These are phyloP conservation scores for Agonopterix alstromeriana DNA, from an alignment of 2,888 invertebrate genomes.

Conservation along the genomic window DNA sequence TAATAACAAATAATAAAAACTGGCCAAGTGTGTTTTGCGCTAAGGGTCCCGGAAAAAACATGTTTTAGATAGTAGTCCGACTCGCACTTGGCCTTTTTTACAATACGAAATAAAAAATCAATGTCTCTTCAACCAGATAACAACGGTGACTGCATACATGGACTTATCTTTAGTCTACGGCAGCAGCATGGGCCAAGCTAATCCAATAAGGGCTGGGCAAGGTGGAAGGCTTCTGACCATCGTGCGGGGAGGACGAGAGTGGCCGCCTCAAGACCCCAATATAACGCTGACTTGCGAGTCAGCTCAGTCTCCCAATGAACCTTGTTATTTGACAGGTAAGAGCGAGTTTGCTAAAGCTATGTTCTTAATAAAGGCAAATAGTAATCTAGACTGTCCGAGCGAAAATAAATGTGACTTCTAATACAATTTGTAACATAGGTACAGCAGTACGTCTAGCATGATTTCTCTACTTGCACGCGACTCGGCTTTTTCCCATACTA, in stretches of 20 bases:
- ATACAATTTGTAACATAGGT: no score
- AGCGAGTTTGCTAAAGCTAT: background rate
- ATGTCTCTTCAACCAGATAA: slow-evolving; percentile 57
- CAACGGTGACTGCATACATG: slow-evolving; percentile 83
- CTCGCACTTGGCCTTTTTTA: no score
- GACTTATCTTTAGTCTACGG: slow-evolving; percentile 91
- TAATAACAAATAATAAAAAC: no score
- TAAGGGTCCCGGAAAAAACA: no score
- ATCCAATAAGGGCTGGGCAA: slow-evolving; percentile 79
- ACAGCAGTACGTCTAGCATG: no score
- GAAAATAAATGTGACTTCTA: no score
- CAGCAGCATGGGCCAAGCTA: slow-evolving; percentile 79
- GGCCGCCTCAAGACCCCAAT: slow-evolving; percentile 83
- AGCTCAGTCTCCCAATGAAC: slow-evolving; percentile 78
- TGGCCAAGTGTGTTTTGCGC: no score
- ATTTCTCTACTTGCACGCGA: no score
- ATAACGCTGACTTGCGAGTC: slow-evolving; percentile 82
- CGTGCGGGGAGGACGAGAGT: slow-evolving; percentile 80
- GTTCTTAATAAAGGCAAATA: background rate
- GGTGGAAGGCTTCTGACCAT: slow-evolving; percentile 82
- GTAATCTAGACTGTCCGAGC: no score
- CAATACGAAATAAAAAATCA: background rate
- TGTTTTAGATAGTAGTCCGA: no score
- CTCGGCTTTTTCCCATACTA: no score
- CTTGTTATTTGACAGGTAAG: slow-evolving; percentile 86